phyloP scores from a whole-genome alignment of 64 coral and sea anemone species.

The Actinia equina region DNA sequence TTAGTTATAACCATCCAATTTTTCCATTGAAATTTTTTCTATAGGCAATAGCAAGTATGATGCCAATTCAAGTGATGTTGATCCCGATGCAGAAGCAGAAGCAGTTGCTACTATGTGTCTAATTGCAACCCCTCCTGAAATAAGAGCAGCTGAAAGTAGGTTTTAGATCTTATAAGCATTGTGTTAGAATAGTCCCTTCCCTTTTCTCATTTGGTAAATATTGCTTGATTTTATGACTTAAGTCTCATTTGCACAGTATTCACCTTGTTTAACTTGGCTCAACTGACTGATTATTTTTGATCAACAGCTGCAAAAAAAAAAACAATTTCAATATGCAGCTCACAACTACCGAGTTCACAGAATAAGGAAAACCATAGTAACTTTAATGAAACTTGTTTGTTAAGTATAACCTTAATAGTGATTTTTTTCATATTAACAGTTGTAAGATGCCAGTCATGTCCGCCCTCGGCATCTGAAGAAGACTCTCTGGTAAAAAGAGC shows the following conservation, averaged over 20 bases:
- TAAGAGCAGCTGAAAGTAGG: slow-evolving; percentile 77
- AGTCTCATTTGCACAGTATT: no score
- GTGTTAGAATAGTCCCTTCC: no score
- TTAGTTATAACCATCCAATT: background rate
- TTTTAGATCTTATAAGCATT: background rate
- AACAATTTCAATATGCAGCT: no score
- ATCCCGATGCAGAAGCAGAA: slow-evolving; percentile 97
- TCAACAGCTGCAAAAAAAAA: no score
- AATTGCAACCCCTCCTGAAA: slow-evolving; percentile 69
- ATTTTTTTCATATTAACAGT: slow-evolving; percentile 5
- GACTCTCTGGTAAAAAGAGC: slow-evolving; percentile 69
- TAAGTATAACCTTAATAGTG: background rate
- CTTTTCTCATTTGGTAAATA: no score
- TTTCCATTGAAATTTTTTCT: background rate
- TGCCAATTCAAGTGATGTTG: slow-evolving; percentile 60
- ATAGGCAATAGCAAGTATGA: slow-evolving; percentile 20
- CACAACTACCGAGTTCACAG: no score
- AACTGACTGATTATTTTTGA: no score
- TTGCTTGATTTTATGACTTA: no score
- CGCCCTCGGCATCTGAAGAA: slow-evolving; percentile 76
- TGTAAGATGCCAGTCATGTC: slow-evolving; percentile 79
- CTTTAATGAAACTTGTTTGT: no score
- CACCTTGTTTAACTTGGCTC: no score
- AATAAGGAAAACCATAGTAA: no score
- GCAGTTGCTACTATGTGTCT: slow-evolving; percentile 83